Evolutionary conservation across 2,888 invertebrate genomes (phyloP).

Genomic region (Byasa hedistus): DNA sequence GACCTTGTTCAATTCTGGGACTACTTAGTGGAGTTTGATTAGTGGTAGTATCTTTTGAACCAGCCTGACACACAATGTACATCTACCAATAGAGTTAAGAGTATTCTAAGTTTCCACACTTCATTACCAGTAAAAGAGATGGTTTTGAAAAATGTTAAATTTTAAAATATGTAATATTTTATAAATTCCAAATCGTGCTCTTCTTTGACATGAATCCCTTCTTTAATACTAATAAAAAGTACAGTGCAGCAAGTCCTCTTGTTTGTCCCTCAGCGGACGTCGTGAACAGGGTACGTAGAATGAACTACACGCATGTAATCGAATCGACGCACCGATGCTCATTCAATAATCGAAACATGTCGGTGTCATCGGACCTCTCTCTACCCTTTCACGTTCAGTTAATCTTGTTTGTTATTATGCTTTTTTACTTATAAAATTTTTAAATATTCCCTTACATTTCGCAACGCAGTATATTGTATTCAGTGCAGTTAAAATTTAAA

Average conservation of each 20-base stretch:
- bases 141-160: too few species aligned
- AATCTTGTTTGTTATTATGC: constrained; percentile 19
- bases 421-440: constrained; percentile 3
- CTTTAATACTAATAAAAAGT: constrained; percentile 51
- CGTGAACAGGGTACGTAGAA: constrained; percentile 47
- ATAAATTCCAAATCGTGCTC: neutral
- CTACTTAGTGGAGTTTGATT: too few species aligned
- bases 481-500: too few species aligned
- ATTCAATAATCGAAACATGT: constrained; percentile 63
- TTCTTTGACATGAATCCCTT: constrained; percentile 4
- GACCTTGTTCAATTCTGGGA: too few species aligned
- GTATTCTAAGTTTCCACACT: too few species aligned
- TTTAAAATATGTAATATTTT: neutral
- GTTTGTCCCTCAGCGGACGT: constrained; percentile 49
- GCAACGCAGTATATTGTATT: neutral
- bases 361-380: constrained; percentile 25
- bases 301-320: constrained; percentile 62
- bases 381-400: constrained; percentile 23
- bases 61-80: too few species aligned
- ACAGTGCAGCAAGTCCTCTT: constrained; percentile 50
- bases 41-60: too few species aligned
- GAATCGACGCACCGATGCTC: constrained; percentile 66
- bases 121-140: too few species aligned
- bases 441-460: neutral
- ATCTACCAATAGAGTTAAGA: too few species aligned